Base-by-base conservation (phyloP, 2,113 vertebrate species). In the Gymnarchus niloticus region DNA sequence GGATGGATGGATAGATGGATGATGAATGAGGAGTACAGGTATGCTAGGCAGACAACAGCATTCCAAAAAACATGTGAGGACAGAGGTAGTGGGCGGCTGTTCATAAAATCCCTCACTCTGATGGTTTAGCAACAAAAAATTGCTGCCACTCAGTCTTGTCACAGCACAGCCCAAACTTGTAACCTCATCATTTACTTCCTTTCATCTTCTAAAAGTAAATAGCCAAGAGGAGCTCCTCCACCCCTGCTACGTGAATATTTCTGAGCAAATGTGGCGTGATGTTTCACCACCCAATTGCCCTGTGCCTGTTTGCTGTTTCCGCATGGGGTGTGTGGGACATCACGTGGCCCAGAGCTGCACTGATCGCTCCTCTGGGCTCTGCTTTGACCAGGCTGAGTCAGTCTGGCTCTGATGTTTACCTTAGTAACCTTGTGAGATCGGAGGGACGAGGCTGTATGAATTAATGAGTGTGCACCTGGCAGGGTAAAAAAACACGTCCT, bases 211-310 rank as follows among this genome's bases (percentile, higher is more conserved):
- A 85, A 7, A 56, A 77, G 73, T 21, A 80, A 54, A 49, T 59
- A 49, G 25, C 23, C 19, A 25, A 59, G 25, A 61, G 6, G 5
- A 81, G 48, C 2, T 6, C 52, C 46, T 8, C 56, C 41, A 17
- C 23, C 41, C 78, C 28, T 33, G n/a, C 8, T 57, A 21, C 3
- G 14, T 14, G 44, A 3, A 17, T 5, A 59, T 61, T 6, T 59
- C 10, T 3, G 19, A 81, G 44, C 56, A 3, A 17, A 52, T 86
- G 88, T 90, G 90, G 91, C n/a, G 89, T 90, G 90, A 91, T 81
- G 41, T 87, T 44, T 76, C 82, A 54, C 85, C 86, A 87, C 87
- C 89, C 85, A 88, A 88, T 88, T 25, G 51, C 37, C 8, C 69
- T 2, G 44, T 44, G 9, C 56, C 73, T 28, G 56, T 85, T 80